phyloP scores from a whole-genome alignment of 2,888 invertebrate genomes.

The Sclerodermus sp. region DNA sequence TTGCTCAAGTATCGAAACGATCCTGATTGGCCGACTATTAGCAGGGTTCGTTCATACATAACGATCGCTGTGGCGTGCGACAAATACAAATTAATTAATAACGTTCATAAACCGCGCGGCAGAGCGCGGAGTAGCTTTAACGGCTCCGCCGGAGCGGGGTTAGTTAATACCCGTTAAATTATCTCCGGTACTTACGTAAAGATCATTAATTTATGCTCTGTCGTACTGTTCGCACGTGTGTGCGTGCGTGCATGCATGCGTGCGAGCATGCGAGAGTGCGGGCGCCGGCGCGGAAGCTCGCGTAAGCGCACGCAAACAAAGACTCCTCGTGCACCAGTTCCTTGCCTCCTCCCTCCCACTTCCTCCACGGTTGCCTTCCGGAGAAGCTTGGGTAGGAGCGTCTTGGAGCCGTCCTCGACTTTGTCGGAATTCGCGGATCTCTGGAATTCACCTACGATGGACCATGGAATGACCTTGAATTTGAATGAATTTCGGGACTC shows the following conservation, averaged over 20 bases:
- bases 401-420: too few species aligned
- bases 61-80: conserved; percentile 33
- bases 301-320: too few species aligned
- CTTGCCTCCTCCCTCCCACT: too few species aligned
- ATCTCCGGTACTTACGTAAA: conserved; percentile 44
- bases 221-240: conserved; percentile 15
- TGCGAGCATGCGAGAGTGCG: background rate
- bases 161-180: conserved; percentile 50
- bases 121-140: conserved; percentile 32
- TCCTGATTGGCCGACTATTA: conserved; percentile 33
- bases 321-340: too few species aligned
- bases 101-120: conserved; percentile 41
- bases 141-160: conserved; percentile 28
- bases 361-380: too few species aligned
- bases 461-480: too few species aligned
- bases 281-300: too few species aligned
- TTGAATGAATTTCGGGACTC: too few species aligned
- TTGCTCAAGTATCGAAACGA: background rate
- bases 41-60: conserved; percentile 24
- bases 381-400: too few species aligned
- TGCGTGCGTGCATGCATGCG: background rate
- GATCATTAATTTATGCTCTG: conserved; percentile 48
- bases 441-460: too few species aligned
- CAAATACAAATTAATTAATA: conserved; percentile 52
- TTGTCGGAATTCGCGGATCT: too few species aligned